phyloP scores from a whole-genome alignment of 2,797 vertebrate species.

The Macroramphosus scolopax region DNA sequence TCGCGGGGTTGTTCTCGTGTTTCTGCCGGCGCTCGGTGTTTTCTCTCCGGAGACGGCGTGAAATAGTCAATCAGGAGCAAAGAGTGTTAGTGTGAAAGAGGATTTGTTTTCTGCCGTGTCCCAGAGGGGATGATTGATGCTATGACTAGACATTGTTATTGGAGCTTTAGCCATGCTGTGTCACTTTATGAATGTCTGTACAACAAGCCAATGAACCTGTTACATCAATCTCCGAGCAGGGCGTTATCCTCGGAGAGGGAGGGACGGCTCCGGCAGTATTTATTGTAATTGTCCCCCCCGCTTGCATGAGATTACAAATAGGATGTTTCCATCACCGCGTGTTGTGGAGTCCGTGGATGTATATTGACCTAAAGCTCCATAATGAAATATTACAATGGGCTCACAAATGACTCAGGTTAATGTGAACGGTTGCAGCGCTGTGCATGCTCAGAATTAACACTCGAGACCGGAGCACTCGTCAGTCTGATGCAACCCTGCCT shows the following conservation, averaged over 20 bases:
- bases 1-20: constrained; percentile 27
- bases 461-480: background rate
- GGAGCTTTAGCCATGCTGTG: constrained; percentile 33
- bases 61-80: constrained; percentile 47
- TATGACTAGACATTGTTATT: constrained; percentile 52
- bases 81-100: constrained; percentile 48
- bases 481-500: background rate
- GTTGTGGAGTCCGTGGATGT: background rate
- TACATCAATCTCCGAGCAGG: constrained; percentile 31
- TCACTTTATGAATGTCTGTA: constrained; percentile 35
- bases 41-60: constrained; percentile 38
- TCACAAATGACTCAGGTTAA: background rate
- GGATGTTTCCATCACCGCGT: background rate
- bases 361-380: background rate
- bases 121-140: constrained; percentile 55
- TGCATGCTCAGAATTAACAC: background rate
- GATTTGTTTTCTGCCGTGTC: constrained; percentile 55
- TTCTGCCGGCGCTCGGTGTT: constrained; percentile 9
- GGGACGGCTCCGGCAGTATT: constrained; percentile 8
- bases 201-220: constrained; percentile 29
- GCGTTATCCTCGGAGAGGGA: constrained; percentile 1
- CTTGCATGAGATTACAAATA: constrained; percentile 5
- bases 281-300: too few relatives aligned
- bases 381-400: background rate
- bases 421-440: too few relatives aligned